These are phyloP conservation scores for Orthochromis indermauri DNA, from an alignment of 2,113 vertebrate species.

Conservation along the genomic window DNA sequence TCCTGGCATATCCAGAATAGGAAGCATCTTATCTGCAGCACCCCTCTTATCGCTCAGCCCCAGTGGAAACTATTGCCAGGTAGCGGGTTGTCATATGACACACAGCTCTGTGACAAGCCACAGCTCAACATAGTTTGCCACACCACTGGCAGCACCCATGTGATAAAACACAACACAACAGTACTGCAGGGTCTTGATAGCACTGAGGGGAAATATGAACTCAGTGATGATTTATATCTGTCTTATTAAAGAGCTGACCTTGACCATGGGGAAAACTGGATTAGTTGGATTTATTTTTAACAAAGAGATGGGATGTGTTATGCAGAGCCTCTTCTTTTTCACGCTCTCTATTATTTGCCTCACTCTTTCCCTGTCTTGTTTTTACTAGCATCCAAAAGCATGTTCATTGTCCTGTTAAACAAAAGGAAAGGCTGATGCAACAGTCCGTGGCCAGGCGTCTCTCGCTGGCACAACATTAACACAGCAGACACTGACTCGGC, in stretches of 20 bases:
- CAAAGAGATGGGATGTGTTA: constrained; percentile 17
- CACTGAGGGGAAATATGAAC: constrained; percentile 39
- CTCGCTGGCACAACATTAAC: constrained; percentile 31
- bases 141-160: constrained; percentile 37
- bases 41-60: constrained; percentile 53
- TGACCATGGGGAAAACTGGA: constrained; percentile 42
- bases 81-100: constrained; percentile 59
- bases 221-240: constrained; percentile 56
- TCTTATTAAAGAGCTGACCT: constrained; percentile 64
- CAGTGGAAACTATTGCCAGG: constrained; percentile 54
- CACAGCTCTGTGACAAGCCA: constrained; percentile 29
- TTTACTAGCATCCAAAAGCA: neutral
- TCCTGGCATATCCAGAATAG: constrained; percentile 40
- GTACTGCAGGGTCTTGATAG: constrained; percentile 40
- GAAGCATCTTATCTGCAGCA: constrained; percentile 50
- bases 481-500: constrained; percentile 40
- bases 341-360: neutral
- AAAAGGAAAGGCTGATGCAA: constrained; percentile 53
- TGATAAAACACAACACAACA: constrained; percentile 54
- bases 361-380: neutral
- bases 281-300: constrained; percentile 36
- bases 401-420: constrained; percentile 45
- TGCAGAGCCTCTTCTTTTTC: constrained; percentile 9
- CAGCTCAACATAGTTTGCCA: constrained; percentile 32
- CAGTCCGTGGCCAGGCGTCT: constrained; percentile 25